Base-by-base conservation (phyloP, 2,888 invertebrate genomes). In the Andrena minutula region DNA sequence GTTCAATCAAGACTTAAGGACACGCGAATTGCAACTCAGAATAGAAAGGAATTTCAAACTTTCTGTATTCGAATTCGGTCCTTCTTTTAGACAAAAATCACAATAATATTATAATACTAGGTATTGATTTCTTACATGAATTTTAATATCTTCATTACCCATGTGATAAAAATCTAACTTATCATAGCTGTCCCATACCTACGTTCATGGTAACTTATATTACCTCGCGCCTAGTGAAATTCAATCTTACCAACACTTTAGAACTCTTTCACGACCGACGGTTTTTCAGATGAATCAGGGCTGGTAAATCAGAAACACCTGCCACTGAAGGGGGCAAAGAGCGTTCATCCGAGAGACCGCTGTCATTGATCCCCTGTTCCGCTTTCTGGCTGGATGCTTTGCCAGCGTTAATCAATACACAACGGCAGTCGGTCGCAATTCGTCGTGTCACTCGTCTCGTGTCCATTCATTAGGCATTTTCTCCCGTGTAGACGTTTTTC, bases 401-500 rank as follows among this genome's bases (percentile, higher is more conserved):
- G 53, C 69, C 80, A 26, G 35, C 56, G 66, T 80, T 80, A 64
- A 80, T 80, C 80, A 68, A 80, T 79, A 64, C 73, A 58, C 23
- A 78, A 72, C 79, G 53, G 60, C 64, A 56, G 58, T 61, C 65
- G 73, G 66, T 82, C 30, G 75, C 53, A 76, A 75, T 73, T 64
- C 78, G 64, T 60, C 65, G 30, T 23, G 60, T 53, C 47, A 63
- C 16, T 26, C 20, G 32, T 68, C 10, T 51, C 10, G 6, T 20
- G 28, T 51, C 53, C 51, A 56, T 71, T 68, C 75, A 49, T 66
- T 71, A 71, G 66, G 47, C 16, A n/a, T 75, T 80, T 83, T 85
- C 83, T 70, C 71, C 64, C 49, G 32, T 20, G 41, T 53, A 58
- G 71, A 71, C 56, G 73, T 84, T 81, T 88, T 76, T 81, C 61